These are phyloP conservation scores for Mirounga angustirostris DNA, from an alignment of 2,113 vertebrate species.

Conservation along the genomic window DNA sequence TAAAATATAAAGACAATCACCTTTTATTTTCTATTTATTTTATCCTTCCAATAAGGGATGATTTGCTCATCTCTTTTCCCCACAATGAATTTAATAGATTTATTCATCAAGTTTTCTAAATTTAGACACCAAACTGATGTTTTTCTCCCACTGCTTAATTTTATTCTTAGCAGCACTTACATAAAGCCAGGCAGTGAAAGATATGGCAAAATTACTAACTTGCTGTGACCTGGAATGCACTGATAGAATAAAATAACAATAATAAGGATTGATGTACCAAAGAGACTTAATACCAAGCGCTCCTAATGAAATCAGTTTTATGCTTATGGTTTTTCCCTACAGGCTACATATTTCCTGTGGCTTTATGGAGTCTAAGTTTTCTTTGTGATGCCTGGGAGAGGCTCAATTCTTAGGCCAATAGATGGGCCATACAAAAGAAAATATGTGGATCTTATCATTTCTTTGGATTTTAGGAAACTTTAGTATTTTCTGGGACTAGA, in stretches of 20 bases:
- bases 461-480: slow-evolving; percentile 60
- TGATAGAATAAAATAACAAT: slow-evolving; percentile 85
- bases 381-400: slow-evolving; percentile 34
- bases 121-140: slow-evolving; percentile 90
- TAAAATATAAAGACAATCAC: slow-evolving; percentile 75
- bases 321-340: background rate
- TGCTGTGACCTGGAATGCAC: slow-evolving; percentile 87
- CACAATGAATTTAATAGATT: slow-evolving; percentile 88
- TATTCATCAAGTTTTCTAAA: slow-evolving; percentile 91
- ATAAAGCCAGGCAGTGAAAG: slow-evolving; percentile 88
- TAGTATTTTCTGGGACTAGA: slow-evolving; percentile 59
- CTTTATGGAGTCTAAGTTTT: slow-evolving; percentile 60
- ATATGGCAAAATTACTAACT: slow-evolving; percentile 87
- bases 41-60: slow-evolving; percentile 83
- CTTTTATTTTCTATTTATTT: slow-evolving; percentile 88
- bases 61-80: slow-evolving; percentile 84
- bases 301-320: slow-evolving; percentile 51
- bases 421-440: slow-evolving; percentile 59
- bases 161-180: slow-evolving; percentile 92
- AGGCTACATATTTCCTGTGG: slow-evolving; percentile 41
- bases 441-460: slow-evolving; percentile 58
- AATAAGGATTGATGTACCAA: slow-evolving; percentile 75
- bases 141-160: slow-evolving; percentile 91
- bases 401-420: slow-evolving; percentile 7
- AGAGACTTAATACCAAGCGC: slow-evolving; percentile 68